Evolutionary conservation across 2,888 invertebrate genomes (phyloP).

Genomic region (Tipula lateralis): DNA sequence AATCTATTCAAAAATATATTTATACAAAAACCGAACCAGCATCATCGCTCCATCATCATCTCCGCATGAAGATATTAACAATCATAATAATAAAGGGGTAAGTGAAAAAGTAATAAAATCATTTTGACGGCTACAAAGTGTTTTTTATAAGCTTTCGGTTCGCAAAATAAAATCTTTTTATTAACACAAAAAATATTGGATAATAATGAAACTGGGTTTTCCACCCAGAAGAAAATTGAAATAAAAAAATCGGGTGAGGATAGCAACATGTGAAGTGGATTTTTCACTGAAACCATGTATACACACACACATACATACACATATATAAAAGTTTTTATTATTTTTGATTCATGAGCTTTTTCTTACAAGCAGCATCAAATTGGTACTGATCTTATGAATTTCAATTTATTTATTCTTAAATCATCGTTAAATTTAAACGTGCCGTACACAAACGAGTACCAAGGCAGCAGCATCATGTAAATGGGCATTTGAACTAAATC

Average conservation of each 20-base stretch:
- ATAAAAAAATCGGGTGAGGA: background rate
- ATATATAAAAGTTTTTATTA: background rate
- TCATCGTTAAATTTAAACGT: background rate
- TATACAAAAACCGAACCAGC: background rate
- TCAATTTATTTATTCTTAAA: background rate
- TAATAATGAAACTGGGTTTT: background rate
- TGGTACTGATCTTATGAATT: background rate
- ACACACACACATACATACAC: background rate
- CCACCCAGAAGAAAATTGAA: background rate
- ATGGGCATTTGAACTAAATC: background rate
- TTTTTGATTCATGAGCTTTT: background rate
- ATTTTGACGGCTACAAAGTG: conserved; percentile 11
- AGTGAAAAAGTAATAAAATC: conserved; percentile 19
- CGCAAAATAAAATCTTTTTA: background rate
- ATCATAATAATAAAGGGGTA: conserved; percentile 11
- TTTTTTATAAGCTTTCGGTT: background rate
- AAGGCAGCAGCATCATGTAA: background rate
- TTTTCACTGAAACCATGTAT: background rate
- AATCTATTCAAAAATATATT: background rate
- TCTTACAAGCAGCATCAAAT: background rate
- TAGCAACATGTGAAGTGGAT: background rate
- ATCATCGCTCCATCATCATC: background rate
- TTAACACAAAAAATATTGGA: background rate
- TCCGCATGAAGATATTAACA: background rate
- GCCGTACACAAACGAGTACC: background rate